These are phyloP conservation scores for Heterodera schachtii DNA, from an alignment of 1,140 invertebrate species.

Conservation along the genomic window DNA sequence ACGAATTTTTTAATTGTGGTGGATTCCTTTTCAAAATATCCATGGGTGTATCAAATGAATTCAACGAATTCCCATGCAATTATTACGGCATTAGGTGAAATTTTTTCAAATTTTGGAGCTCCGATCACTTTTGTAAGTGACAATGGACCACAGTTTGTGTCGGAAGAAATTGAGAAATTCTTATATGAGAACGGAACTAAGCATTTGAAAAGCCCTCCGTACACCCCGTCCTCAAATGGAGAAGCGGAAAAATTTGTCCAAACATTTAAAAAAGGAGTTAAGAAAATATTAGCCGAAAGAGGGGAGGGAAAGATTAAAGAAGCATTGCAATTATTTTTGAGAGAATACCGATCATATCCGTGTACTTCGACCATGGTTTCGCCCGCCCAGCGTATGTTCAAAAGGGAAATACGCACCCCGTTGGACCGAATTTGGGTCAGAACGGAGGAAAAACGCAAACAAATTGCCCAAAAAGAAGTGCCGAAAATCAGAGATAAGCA, in stretches of 20 bases:
- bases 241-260: slow-evolving; percentile 19
- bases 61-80: neutral
- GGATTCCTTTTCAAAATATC: slow-evolving; percentile 67
- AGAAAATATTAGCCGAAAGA: neutral
- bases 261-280: slow-evolving; percentile 16
- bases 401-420: slow-evolving; percentile 6
- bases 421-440: neutral
- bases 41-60: slow-evolving; percentile 57
- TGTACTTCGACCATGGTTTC: neutral
- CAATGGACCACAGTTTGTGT: slow-evolving; percentile 29
- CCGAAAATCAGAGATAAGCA: neutral
- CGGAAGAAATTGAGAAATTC: slow-evolving; percentile 9
- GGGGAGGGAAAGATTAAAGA: neutral
- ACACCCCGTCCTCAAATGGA: slow-evolving; percentile 18
- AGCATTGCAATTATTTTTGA: neutral
- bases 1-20: slow-evolving; percentile 66
- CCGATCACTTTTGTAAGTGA: slow-evolving; percentile 18
- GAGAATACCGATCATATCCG: slow-evolving; percentile 1
- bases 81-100: neutral
- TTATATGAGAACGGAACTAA: slow-evolving; percentile 19
- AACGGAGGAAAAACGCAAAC: neutral
- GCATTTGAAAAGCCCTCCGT: slow-evolving; percentile 15
- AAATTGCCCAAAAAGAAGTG: no score
- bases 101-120: slow-evolving; percentile 23
- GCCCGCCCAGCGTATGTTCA: neutral